These are phyloP conservation scores for Trichacis sp. DNA, from an alignment of 2,888 invertebrate species.

Conservation along the genomic window DNA sequence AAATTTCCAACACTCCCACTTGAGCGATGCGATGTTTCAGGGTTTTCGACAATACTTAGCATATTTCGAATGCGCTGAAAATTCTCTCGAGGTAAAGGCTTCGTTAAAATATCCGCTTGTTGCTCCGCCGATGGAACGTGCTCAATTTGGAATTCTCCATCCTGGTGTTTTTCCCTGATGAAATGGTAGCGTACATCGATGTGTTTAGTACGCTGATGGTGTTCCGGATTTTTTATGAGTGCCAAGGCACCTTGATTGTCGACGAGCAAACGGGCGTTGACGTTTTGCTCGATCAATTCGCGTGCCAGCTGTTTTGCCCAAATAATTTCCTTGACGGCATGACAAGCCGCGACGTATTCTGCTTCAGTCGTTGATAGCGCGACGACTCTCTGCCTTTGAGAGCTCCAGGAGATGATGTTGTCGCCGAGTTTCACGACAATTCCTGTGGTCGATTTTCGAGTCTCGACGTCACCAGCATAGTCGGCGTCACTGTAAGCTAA, in stretches of 20 bases:
- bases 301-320: slow-evolving; percentile 3
- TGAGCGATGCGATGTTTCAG: too few relatives aligned
- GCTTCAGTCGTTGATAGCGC: slow-evolving; percentile 12
- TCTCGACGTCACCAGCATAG: too few relatives aligned
- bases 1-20: too few relatives aligned
- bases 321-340: slow-evolving; percentile 5
- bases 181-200: slow-evolving; percentile 21
- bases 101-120: slow-evolving; percentile 13
- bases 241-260: slow-evolving; percentile 21
- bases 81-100: not conserved
- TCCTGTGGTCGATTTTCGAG: slow-evolving; percentile 41
- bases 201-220: slow-evolving; percentile 19
- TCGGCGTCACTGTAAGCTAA: slow-evolving; percentile 34
- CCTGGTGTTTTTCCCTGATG: slow-evolving; percentile 8
- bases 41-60: not conserved
- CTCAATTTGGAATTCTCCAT: not conserved
- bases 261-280: slow-evolving; percentile 3
- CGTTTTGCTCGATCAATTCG: not conserved
- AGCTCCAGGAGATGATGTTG: slow-evolving; percentile 32
- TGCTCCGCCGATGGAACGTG: slow-evolving; percentile 11
- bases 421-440: slow-evolving; percentile 26
- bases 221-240: slow-evolving; percentile 17
- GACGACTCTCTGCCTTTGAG: slow-evolving; percentile 3
- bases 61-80: not conserved
- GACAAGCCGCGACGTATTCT: slow-evolving; percentile 9